Conservation (phyloP, 2,888 invertebrate genomes). For the Dicroscelio sp. region DNA sequence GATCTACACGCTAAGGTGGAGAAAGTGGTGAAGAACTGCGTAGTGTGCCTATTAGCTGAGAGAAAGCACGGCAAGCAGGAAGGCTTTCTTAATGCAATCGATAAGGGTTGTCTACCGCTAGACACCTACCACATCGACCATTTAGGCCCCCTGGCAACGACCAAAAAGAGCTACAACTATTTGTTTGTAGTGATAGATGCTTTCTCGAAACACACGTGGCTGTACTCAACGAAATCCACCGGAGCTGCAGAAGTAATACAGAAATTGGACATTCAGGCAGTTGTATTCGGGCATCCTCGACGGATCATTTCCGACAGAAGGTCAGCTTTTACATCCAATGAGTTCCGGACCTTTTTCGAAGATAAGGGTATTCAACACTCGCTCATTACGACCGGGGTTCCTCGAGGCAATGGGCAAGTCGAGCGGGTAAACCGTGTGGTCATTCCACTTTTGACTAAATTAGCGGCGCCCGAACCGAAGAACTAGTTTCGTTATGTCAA, state of each 20-base stretch:
- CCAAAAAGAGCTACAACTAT: background rate
- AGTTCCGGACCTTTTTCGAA: background rate
- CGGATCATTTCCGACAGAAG: background rate
- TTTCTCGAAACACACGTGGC: background rate
- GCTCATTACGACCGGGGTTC: background rate
- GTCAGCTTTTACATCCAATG: background rate
- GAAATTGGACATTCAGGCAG: background rate
- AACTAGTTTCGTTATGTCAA: background rate
- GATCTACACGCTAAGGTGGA: background rate
- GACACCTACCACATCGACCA: background rate
- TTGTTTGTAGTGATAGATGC: background rate
- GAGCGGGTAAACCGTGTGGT: background rate
- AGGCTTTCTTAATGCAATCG: background rate
- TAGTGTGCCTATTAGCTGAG: background rate
- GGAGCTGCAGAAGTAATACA: background rate
- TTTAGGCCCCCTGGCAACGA: background rate
- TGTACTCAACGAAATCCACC: background rate
- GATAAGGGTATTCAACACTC: background rate
- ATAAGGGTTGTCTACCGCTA: background rate
- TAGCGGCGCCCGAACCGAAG: background rate
- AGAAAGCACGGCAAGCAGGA: background rate
- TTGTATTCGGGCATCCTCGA: background rate
- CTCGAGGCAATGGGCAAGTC: background rate
- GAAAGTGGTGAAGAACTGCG: background rate
- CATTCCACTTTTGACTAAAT: constrained; percentile 2